Evolutionary conservation across 2,888 invertebrate genomes (phyloP), one percentile per base, ranked within the genome.

Genomic region (Auanema sp.): DNA sequence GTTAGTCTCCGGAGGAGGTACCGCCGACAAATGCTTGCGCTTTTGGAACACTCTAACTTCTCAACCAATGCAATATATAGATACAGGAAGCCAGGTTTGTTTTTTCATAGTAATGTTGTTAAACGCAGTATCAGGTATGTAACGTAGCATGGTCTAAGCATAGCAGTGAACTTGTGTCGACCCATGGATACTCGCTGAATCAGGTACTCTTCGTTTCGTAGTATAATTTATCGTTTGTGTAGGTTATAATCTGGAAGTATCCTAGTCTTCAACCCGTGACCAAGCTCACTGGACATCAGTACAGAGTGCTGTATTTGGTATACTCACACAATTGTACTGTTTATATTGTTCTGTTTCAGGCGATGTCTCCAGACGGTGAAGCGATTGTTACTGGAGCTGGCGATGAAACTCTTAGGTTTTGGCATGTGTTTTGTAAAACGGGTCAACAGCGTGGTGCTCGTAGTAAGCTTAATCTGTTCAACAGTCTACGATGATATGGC

Each of bases 61-160:
- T 10, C 96, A 97, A 86, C 93, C 96, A 1, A 92, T 96, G 92
- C 96, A 97, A 85, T 93, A 92, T 84, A 92, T 97, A 33, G 96
- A 97, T 84, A 97, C 97, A 11, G 93, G 95, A 14, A 93, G 93
- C 0, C 95, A 96, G 89, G 95, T 96, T 33, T 94, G 95, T 86
- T 33, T 8, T 16, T 14, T 16, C 2, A 47, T 18, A 5, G 47
- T 5, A 47, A 16, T 21, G 3, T 47, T 16, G 10, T 47, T 3
- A 47, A 47, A 47, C 3, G 10, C 3, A 18, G 3, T 60, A 68
- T 33, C 64, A 77, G 71, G 95, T 97, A 42, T 97, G 96, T 86
- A 97, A 97, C 87, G 87, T 97, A 77, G 96, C 96, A 47, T 97
- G 97, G 97, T 96, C 95, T 25, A 96, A 96, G 83, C 96, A 97